Base-by-base conservation (phyloP, 1,140 invertebrate species). In the Dendrolimus punctatus region DNA sequence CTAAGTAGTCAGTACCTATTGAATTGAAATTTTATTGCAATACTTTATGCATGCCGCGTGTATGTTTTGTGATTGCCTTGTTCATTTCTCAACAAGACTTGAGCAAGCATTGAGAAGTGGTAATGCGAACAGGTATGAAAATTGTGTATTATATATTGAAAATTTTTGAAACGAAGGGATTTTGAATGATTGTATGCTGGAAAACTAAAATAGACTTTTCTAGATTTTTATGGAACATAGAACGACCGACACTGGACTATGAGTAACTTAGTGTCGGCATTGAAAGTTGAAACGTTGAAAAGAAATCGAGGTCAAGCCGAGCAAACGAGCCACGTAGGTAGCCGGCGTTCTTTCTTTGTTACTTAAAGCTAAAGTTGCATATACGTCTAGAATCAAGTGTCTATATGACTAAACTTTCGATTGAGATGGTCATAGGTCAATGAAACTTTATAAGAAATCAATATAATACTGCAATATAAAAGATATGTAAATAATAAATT, bases 251-350 rank as follows among this genome's bases (percentile, higher is more conserved):
- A 23, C 23, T 23, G 44, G 57, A 66, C 59, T 44, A 51, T 62
- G 63, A 74, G 58, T 53, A 55, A 73, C 39, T 58, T 66, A 62
- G 71, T 63, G 64, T 74, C 73, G 79, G 72, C 80, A 84, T 86
- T 86, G 80, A 86, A 86, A 84, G 80, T 78, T 75, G 73, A 76
- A 82, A 81, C 69, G 80, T 81, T 73, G 60, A 79, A 81, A 86
- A 84, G 83, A 86, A 86, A 86, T 86, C 83, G 83, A 86, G 83
- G 83, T 86, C 83, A 86, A 60, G 51, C 63, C 58, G 65, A 62
- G 51, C 51, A 56, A 64, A 54, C 64, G 52, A 62, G 83, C 80
- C 83, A 86, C 83, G 83, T 84, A 73, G 68, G 59, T 71, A 76
- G 71, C 76, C 73, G 72, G 79, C 70, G 67, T 70, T 67, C 51